Percentiles rank a stretch among this genome's conserved stretches.
Conservation (phyloP, 2,113 vertebrate genomes). For the Tretioscincus oriximinensis region DNA sequence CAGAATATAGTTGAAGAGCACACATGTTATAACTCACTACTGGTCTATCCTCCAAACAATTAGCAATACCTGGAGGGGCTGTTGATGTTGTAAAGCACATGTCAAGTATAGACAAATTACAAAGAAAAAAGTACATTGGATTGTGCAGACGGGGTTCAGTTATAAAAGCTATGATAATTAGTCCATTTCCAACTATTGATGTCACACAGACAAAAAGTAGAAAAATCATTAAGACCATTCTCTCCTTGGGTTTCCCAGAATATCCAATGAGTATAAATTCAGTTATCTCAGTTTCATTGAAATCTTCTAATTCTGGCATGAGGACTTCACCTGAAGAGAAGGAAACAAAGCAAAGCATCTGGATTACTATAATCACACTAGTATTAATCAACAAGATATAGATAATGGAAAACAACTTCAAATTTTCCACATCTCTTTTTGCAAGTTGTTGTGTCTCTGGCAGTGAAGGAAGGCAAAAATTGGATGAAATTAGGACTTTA, state of each 20-base stretch:
- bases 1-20: neutral
- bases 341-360: neutral
- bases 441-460: too few relatives aligned
- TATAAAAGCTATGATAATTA: neutral
- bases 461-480: too few relatives aligned
- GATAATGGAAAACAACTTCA: neutral
- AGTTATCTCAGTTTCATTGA: neutral
- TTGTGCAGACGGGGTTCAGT: slow-evolving; percentile 3
- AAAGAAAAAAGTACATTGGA: slow-evolving; percentile 10
- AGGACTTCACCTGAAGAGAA: neutral
- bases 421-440: too few relatives aligned
- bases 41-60: neutral
- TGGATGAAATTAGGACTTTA: too few relatives aligned
- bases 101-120: slow-evolving; percentile 12
- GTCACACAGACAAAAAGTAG: neutral
- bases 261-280: slow-evolving; percentile 17
- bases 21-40: neutral
- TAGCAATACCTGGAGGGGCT: neutral
- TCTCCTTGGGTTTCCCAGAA: slow-evolving; percentile 1
- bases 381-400: neutral
- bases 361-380: neutral
- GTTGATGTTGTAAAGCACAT: neutral
- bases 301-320: neutral
- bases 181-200: neutral
- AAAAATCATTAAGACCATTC: neutral